Base-by-base conservation (phyloP, 2,888 invertebrate species). In the Steromphala cineraria region DNA sequence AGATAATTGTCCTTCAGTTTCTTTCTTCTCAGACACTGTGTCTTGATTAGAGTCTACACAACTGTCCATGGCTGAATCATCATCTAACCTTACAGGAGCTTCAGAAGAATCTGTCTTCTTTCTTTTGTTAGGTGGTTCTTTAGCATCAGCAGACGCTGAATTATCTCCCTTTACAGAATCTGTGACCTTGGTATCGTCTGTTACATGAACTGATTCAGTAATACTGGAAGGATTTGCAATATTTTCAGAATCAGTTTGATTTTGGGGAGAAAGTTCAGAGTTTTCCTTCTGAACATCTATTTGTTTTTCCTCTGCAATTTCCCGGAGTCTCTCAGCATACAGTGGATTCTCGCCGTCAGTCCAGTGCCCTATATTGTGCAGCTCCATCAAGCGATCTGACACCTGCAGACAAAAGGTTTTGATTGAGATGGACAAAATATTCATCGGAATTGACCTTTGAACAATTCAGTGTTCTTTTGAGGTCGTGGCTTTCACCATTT, bases 301-400 rank as follows among this genome's bases (percentile, higher is more conserved):
- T 36, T 31, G 19, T 15, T 28, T 10, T 24, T 67, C 31, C 52
- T 56, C 80, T 80, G 81, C 84, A 13, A 83, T 76, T 75, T 85
- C 85, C 17, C 81, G 81, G 52, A 89, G 75, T 36, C 84, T 82
- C 36, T 85, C 78, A 0, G 80, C 36, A 79, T 83, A 91, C 15
- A 85, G 52, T n/a, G 88, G 89, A 79, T 90, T 90, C 31, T 87
- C 84, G 79, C 89, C 98, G 96, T 36, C 97, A 97, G 77, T 75
- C 89, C 90, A 98, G 93, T 97, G 97, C 93, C 98, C 98, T 0
- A 97, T 97, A 92, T 98, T 98, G 94, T 98, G 98, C 88, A 97
- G 97, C 86, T 97, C 96, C 89, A 98, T 97, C 83, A 98, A 95
- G 93, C 97, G 98, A 78, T 96, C 94, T 46, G 98, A 97, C 46